phyloP scores from a whole-genome alignment of 2,113 vertebrate species.

The Leptobrachium leishanense region DNA sequence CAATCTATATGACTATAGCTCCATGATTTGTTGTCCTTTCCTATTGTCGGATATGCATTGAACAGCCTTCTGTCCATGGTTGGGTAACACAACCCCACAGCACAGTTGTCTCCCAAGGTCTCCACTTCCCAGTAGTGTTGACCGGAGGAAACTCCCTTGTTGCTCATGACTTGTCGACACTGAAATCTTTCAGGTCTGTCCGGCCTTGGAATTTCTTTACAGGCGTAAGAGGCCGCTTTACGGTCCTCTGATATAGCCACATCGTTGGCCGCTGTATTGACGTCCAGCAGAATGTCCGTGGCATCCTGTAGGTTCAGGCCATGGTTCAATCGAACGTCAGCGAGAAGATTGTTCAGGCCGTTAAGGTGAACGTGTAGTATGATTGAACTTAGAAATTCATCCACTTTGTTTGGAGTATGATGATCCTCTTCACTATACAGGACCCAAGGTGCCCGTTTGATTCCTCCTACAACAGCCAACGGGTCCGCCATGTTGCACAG shows the following conservation, averaged over 20 bases:
- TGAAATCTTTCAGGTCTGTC: constrained; percentile 29
- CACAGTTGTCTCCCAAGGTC: constrained; percentile 20
- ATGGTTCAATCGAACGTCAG: neutral
- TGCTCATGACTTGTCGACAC: constrained; percentile 24
- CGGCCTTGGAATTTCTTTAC: neutral
- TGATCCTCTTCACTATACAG: neutral
- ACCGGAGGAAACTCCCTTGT: constrained; percentile 4
- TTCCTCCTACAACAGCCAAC: neutral
- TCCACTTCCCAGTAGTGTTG: constrained; percentile 42
- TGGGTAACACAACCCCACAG: constrained; percentile 16
- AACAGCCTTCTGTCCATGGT: constrained; percentile 19
- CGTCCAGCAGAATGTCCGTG: neutral
- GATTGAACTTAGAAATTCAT: neutral
- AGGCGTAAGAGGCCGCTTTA: constrained; percentile 1
- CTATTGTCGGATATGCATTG: constrained; percentile 1
- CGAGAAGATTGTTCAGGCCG: neutral
- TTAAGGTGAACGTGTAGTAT: neutral
- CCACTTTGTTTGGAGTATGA: neutral
- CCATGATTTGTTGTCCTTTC: constrained; percentile 36
- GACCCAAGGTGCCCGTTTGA: neutral
- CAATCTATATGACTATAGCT: neutral
- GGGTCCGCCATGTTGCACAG: neutral
- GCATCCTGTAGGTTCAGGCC: neutral
- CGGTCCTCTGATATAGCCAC: neutral
- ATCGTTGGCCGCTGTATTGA: neutral